phyloP scores from a whole-genome alignment of 2,113 vertebrate genomes.

The Corynorhinus townsendii region DNA sequence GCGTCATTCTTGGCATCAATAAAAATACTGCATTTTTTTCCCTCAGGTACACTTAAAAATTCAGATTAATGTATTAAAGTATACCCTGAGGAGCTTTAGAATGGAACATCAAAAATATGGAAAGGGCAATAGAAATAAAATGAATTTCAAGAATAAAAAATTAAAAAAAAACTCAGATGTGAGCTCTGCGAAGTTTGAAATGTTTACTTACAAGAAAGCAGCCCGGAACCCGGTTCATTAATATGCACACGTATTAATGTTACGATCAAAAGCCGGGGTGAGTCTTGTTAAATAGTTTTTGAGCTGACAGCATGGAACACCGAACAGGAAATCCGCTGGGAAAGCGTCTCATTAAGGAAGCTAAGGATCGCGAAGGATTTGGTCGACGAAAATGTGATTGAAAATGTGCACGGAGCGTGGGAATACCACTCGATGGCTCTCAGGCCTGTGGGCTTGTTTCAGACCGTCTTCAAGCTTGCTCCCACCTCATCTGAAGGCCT shows the following conservation, averaged over 20 bases:
- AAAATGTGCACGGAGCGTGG: neutral
- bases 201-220: slow-evolving; percentile 10
- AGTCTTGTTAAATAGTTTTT: neutral
- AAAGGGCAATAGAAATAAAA: no score
- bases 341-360: neutral
- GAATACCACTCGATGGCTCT: neutral
- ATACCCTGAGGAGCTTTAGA: no score
- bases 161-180: no score
- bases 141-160: no score
- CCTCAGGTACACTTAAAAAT: no score
- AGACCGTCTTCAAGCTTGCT: neutral
- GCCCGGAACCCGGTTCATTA: neutral
- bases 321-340: neutral
- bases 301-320: neutral
- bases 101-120: no score
- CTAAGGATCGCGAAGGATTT: neutral
- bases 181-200: neutral
- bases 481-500: neutral
- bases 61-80: no score
- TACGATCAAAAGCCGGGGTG: neutral
- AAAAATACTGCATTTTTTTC: no score
- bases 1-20: no score
- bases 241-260: neutral
- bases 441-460: neutral
- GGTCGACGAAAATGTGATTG: slow-evolving; percentile 13